Evolutionary conservation across 2,888 invertebrate species (phyloP), one percentile per base, ranked within the genome.

Genomic region (Drosophila stalkeri): DNA sequence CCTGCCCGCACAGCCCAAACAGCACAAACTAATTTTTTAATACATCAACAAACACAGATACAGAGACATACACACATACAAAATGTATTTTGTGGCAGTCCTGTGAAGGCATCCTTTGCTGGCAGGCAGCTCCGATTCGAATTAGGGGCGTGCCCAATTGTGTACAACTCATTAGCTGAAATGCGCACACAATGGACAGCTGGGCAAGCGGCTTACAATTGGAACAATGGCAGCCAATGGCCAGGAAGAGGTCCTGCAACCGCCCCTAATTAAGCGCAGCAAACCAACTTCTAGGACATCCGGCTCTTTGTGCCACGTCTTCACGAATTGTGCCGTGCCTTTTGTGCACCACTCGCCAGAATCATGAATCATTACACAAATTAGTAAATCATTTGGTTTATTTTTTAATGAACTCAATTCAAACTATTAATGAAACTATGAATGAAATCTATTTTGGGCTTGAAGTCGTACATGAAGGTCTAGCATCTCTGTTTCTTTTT

Each of bases 11-110:
- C 56, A 61, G 52, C 41, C 72, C 27, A 27, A 44, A 7, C 35
- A 18, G 62, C 61, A 52, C 18, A 54, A 47, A 83, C 83, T 88
- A 82, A 89, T 89, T 86, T 90, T 86, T 77, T 84, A 89, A 85
- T 85, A 67, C 54, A 54, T 59, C 60, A 64, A 54, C 61, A 54
- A 35, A 33, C 55, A 31, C 16, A 33, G 41, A 57, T 16, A 33
- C 41, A 65, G 39, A 73, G 4, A 11, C 2, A 11, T 4, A 18
- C 18, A 14, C 7, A 52, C 8, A 66, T 52, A 63, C 52, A 68
- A 64, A 64, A 70, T 71, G 68, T 65, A 54, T 72, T 60, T 64
- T 11, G 56, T n/a, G 11, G 0, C 44, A 60, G 41, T 61, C 31
- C 70, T 61, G 49, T 60, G 7, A n/a, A 23, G 47, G 39, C 54